phyloP scores from a whole-genome alignment of 2,888 invertebrate species.

The Galerucella nymphaeae region DNA sequence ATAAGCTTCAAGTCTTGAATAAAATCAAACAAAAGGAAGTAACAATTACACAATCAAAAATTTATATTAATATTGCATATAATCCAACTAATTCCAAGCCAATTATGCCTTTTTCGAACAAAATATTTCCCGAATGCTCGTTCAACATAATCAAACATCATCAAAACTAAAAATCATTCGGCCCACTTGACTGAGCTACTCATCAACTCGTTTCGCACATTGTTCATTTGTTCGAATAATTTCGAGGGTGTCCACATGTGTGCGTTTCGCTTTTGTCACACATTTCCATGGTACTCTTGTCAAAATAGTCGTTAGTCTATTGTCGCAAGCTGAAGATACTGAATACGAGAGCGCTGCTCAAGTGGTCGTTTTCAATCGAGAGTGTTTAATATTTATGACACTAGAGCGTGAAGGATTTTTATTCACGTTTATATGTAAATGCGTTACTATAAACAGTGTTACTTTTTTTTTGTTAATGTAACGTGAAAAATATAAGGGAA shows the following conservation, averaged over 20 bases:
- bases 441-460: neutral
- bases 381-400: slow-evolving; percentile 38
- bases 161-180: slow-evolving; percentile 14
- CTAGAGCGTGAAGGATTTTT: slow-evolving; percentile 3
- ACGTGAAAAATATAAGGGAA: no score
- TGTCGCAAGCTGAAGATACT: slow-evolving; percentile 30
- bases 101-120: neutral
- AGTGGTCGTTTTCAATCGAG: slow-evolving; percentile 26
- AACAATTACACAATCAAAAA: no score
- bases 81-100: neutral
- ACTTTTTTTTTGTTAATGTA: no score
- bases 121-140: neutral
- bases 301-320: slow-evolving; percentile 54
- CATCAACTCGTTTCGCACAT: slow-evolving; percentile 36
- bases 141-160: slow-evolving; percentile 9
- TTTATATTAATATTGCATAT: no score
- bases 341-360: slow-evolving; percentile 12
- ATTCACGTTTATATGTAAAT: neutral
- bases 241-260: slow-evolving; percentile 46
- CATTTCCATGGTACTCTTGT: slow-evolving; percentile 52
- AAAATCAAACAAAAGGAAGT: no score
- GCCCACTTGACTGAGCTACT: slow-evolving; percentile 39
- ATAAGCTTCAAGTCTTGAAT: no score
- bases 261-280: slow-evolving; percentile 44
- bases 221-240: slow-evolving; percentile 33